Evolutionary conservation across 1,140 invertebrate species (phyloP).

Genomic region (Zaprionus tsacasi): DNA sequence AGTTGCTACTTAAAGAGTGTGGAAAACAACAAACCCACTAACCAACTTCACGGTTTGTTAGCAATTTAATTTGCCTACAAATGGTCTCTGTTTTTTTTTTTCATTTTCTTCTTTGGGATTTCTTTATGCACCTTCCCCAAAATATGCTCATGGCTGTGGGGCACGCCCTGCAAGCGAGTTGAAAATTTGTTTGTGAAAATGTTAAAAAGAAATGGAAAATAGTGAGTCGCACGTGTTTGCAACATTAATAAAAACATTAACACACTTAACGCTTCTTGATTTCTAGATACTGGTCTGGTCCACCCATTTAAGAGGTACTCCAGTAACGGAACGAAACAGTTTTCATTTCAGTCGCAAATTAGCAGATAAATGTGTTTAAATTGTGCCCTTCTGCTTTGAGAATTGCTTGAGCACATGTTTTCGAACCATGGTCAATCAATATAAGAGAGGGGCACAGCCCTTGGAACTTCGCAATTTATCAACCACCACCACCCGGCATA

Average conservation of each 20-base stretch:
- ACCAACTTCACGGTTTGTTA: slow-evolving; percentile 80
- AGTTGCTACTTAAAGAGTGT: slow-evolving; percentile 1
- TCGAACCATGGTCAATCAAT: slow-evolving; percentile 26
- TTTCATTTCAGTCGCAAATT: slow-evolving; percentile 8
- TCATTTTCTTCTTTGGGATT: slow-evolving; percentile 30
- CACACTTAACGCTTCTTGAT: slow-evolving; percentile 47
- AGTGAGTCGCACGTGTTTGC: slow-evolving; percentile 46
- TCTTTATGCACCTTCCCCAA: slow-evolving; percentile 32
- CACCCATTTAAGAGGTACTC: not conserved
- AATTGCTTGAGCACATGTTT: not conserved
- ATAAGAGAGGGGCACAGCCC: slow-evolving; percentile 13
- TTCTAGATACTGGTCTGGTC: not conserved
- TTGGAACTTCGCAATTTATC: not conserved
- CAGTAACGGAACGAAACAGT: slow-evolving; percentile 8
- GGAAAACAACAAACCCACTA: slow-evolving; percentile 56
- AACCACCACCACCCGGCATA: slow-evolving; percentile 44
- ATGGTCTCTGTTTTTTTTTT: slow-evolving; percentile 52
- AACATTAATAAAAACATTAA: slow-evolving; percentile 48
- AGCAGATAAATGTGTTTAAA: slow-evolving; percentile 7
- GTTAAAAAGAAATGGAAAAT: slow-evolving; percentile 47
- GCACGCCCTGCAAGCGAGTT: slow-evolving; percentile 21
- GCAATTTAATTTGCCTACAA: slow-evolving; percentile 79
- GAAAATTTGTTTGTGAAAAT: slow-evolving; percentile 42
- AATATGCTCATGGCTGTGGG: slow-evolving; percentile 33
- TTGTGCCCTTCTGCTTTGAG: not conserved